Evolutionary conservation across 2,797 vertebrate genomes (phyloP).

Genomic region (Oreochromis mossambicus): DNA sequence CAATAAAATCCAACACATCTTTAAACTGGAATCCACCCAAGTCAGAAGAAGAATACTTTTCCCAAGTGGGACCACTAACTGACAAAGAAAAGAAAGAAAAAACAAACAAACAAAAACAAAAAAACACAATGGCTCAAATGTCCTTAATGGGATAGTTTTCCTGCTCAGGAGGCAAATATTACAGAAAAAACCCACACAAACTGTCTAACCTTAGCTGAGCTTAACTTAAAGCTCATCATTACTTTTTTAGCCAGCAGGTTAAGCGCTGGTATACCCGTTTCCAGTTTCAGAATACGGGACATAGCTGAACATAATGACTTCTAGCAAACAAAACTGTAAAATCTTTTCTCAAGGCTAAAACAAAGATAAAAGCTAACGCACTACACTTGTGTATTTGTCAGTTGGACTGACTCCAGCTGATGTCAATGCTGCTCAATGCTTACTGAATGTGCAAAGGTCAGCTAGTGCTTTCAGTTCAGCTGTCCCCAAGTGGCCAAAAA

Average conservation of each 20-base stretch:
- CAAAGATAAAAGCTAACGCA: background rate
- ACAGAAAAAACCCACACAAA: background rate
- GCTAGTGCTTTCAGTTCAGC: background rate
- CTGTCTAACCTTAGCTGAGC: background rate
- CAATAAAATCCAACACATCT: background rate
- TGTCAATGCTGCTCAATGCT: background rate
- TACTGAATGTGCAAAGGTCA: background rate
- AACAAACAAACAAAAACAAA: background rate
- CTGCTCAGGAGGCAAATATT: accelerated
- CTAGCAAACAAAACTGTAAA: background rate
- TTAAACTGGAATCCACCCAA: background rate
- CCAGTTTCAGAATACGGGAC: background rate
- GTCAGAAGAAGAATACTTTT: background rate
- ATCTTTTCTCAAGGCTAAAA: background rate
- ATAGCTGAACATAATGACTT: background rate
- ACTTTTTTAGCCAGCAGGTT: background rate
- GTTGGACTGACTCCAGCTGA: background rate
- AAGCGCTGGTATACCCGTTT: background rate
- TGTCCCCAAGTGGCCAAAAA: background rate
- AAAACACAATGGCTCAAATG: background rate
- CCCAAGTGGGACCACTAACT: background rate
- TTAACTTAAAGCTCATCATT: background rate
- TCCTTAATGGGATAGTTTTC: background rate
- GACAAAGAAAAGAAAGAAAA: background rate
- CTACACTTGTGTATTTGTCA: background rate